These are phyloP conservation scores for Crypturellus tataupa DNA, from an alignment of 2,797 vertebrate species.

Conservation along the genomic window DNA sequence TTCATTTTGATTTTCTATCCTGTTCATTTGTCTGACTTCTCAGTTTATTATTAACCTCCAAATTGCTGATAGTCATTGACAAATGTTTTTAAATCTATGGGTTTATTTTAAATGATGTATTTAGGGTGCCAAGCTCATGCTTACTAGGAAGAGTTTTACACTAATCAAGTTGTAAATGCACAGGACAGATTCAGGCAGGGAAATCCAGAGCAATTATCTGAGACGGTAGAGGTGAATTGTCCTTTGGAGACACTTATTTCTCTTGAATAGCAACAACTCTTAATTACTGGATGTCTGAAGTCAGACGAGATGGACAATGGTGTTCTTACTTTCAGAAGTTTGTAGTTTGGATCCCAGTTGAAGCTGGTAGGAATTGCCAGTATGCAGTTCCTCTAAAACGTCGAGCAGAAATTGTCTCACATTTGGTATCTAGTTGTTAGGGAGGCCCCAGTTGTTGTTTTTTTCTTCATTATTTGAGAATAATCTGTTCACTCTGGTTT, in stretches of 20 bases:
- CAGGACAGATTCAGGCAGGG: background rate
- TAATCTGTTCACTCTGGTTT: background rate
- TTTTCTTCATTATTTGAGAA: background rate
- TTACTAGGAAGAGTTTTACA: background rate
- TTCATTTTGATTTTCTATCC: background rate
- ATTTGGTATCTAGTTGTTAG: background rate
- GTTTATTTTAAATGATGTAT: background rate
- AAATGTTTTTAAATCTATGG: background rate
- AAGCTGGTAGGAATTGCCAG: background rate
- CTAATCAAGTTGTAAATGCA: background rate
- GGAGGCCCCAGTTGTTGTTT: background rate
- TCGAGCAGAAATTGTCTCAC: background rate
- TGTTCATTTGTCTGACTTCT: background rate
- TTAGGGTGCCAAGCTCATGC: background rate
- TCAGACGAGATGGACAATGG: background rate
- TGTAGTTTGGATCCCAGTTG: background rate
- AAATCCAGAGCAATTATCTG: background rate
- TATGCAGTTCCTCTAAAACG: background rate
- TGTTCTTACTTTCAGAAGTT: background rate
- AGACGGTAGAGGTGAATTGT: background rate
- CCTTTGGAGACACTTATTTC: background rate
- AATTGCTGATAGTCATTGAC: background rate
- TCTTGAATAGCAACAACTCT: background rate
- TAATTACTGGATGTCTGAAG: background rate
- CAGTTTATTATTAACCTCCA: background rate